Conservation (phyloP, 1,140 invertebrate species). For the Meloidogyne floridensis region DNA sequence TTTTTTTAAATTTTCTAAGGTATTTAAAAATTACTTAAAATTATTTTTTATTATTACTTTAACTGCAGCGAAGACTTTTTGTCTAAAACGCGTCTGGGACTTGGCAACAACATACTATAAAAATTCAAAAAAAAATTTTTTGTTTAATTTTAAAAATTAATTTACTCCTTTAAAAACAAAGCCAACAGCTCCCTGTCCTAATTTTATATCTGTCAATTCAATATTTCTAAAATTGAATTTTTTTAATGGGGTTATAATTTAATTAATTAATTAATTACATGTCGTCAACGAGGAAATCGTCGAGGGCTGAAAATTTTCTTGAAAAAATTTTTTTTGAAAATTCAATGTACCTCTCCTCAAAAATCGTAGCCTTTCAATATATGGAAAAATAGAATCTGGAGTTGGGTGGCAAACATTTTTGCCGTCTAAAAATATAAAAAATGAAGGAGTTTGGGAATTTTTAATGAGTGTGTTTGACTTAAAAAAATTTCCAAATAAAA, state of each 20-base stretch:
- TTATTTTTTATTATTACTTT: constrained; percentile 39
- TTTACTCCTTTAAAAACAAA: constrained; percentile 58
- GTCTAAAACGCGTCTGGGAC: constrained; percentile 60
- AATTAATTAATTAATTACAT: constrained; percentile 34
- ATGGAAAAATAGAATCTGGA: constrained; percentile 60
- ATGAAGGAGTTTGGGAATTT: neutral
- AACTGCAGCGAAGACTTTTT: constrained; percentile 60
- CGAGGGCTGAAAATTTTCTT: constrained; percentile 40
- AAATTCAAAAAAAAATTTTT: neutral
- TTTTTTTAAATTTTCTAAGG: neutral
- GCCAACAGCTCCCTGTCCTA: constrained; percentile 59
- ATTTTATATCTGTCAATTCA: constrained; percentile 57
- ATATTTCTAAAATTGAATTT: constrained; percentile 47
- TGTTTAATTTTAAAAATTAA: neutral
- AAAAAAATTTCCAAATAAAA: neutral
- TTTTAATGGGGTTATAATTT: neutral
- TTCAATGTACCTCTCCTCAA: constrained; percentile 51
- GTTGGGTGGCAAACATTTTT: constrained; percentile 59
- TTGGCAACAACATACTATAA: constrained; percentile 55
- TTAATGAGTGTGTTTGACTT: neutral
- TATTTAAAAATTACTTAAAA: neutral
- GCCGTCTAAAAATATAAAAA: constrained; percentile 49
- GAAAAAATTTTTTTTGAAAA: neutral
- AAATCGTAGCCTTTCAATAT: constrained; percentile 52
- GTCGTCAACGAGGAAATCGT: constrained; percentile 54